Base-by-base conservation (phyloP, 2,113 vertebrate species). In the Myotis brandtii region DNA sequence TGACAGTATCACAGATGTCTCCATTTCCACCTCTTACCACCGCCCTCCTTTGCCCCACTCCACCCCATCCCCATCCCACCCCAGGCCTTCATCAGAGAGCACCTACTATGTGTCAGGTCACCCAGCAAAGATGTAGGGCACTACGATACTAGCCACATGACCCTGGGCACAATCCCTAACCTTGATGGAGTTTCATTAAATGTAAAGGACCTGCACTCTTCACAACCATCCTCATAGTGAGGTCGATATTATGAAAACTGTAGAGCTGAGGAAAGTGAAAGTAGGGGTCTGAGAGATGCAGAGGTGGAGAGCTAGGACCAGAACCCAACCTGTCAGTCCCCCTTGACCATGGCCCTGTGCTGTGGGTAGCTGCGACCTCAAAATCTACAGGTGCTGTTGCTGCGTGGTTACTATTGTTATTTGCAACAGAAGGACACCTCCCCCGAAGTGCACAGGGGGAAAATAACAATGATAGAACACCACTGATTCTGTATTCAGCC, bases 401-500 rank as follows among this genome's bases (percentile, higher is more conserved):
- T 52, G 89, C 5, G 79, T 37, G 46, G 37, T 64, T 48, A 34
- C 76, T 72, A 83, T 18, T 88, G 83, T 77, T 86, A 20, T 89
- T 89, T 94, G 72, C 73, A 79, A 59, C 43, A 37, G 83, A 72
- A 90, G 70, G 83, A 66, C 72, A 72, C 62, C 76, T 5, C 18
- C 20, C 56, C 82, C 50, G 79, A 62, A 72, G 73, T 37, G 64
- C 37, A 59, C 5, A 10, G 64, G 56, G 64, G 91, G 87, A 81
- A 96, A 95, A 89, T 43, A 91, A 76, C 88, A 82, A 62, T 40
- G 93, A 48, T n/a, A 94, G 91, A 88, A 79, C 30, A 80, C 9
- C 27, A 37, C 91, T 95, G 91, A 94, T 93, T 97, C 79, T 20
- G 91, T 87, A 96, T 95, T 79, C 97, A 81, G 94, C 70, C 91